phyloP scores from a whole-genome alignment of 2,797 vertebrate genomes.

The Leuciscus waleckii region DNA sequence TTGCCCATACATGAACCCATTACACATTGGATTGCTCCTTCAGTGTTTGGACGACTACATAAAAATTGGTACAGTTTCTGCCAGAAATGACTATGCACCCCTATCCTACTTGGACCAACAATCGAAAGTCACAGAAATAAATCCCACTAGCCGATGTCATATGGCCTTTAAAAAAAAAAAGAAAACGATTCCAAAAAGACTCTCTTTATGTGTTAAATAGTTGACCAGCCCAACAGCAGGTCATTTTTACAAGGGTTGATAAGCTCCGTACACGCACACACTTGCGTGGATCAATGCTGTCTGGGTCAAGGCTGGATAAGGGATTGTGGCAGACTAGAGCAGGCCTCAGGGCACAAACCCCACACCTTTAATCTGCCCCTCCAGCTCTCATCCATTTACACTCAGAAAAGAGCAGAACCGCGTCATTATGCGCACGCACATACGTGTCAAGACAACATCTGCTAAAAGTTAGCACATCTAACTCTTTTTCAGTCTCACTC shows the following conservation, averaged over 20 bases:
- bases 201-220: conserved; percentile 9
- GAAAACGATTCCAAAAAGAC: conserved; percentile 1
- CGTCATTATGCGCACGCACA: background rate
- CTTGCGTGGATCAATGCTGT: conserved; percentile 71
- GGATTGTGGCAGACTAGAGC: conserved; percentile 71
- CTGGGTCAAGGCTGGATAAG: conserved; percentile 62
- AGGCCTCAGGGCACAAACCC: conserved; percentile 73
- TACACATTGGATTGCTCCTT: conserved; percentile 27
- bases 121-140: conserved; percentile 1
- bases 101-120: conserved; percentile 36
- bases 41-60: conserved; percentile 10
- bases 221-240: conserved; percentile 13
- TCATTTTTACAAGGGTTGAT: conserved; percentile 28
- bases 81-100: background rate
- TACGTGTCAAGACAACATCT: conserved; percentile 33
- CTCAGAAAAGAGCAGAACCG: background rate
- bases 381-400: conserved; percentile 45
- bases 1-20: conserved; percentile 48
- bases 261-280: conserved; percentile 19
- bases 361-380: conserved; percentile 62
- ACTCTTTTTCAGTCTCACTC: conserved; percentile 18
- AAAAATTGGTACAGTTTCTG: conserved; percentile 3
- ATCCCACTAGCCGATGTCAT: background rate
- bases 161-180: background rate
- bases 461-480: conserved; percentile 24